phyloP scores from a whole-genome alignment of 2,113 vertebrate species.

The Pituophis catenifer region DNA sequence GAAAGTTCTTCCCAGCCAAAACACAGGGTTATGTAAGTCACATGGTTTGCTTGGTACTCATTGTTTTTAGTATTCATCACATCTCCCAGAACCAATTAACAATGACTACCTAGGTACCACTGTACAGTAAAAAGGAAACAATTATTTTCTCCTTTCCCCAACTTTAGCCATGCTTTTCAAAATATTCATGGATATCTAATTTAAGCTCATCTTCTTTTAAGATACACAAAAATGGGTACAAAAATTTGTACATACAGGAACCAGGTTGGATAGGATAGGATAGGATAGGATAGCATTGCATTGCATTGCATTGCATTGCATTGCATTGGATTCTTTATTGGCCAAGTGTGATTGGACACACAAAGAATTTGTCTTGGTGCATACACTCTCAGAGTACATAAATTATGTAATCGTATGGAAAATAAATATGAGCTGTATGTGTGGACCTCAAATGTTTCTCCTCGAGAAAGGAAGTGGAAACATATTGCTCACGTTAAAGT shows the following conservation, averaged over 20 bases:
- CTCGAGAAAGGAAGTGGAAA: not conserved
- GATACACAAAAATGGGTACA: conserved; percentile 42
- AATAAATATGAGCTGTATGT: conserved; percentile 1
- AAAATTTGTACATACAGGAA: conserved; percentile 15
- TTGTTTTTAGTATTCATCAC: no score
- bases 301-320: no score
- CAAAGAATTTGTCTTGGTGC: no score
- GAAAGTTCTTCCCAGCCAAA: no score
- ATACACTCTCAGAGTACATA: no score
- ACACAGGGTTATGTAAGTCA: no score
- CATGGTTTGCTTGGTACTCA: no score
- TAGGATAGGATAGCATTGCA: no score
- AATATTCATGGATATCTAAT: conserved; percentile 47
- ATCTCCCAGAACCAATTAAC: no score
- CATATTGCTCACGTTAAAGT: not conserved
- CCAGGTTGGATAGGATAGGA: not conserved
- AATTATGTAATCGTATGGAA: conserved; percentile 18
- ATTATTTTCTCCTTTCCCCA: not conserved
- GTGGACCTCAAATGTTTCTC: not conserved
- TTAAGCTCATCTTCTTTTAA: conserved; percentile 64
- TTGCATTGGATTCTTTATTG: no score
- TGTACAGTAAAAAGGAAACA: not conserved
- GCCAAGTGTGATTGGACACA: no score
- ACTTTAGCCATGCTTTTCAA: conserved; percentile 64
- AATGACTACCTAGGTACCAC: not conserved